Base-by-base conservation (phyloP, 2,113 vertebrate genomes). In the Ageneiosus marmoratus region DNA sequence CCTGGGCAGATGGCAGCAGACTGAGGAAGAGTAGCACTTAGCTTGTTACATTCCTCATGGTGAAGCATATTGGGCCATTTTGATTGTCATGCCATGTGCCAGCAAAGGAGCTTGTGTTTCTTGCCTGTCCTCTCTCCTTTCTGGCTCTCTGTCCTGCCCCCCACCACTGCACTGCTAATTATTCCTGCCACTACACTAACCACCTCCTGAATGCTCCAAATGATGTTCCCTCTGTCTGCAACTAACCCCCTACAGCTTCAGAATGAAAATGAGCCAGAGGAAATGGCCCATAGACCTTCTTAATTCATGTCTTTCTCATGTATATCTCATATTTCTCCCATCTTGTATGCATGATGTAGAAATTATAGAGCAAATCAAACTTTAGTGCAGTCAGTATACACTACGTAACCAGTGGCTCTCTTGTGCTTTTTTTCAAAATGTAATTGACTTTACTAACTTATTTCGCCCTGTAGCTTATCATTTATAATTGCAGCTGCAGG, bases 201-300 rank as follows among this genome's bases (percentile, higher is more conserved):
- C 81, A 86, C 85, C 87, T 88, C 86, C 81, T 91, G 88, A 93
- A 91, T 88, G 91, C 88, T 86, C 88, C 83, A 80, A 84, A 81
- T 84, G 84, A 87, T 82, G 48, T 77, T 69, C 82, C 55, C 83
- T 88, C 87, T 86, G 84, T 90, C 90, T 93, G 92, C 89, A 93
- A 81, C 91, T 90, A 85, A 84, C 84, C 84, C 89, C 86, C 88
- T 89, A 95, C 94, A 88, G 83, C 90, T 88, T 51, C 87, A 79
- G 93, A 91, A 94, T 94, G 89, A 93, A 89, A 94, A 94, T 91
- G 89, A 93, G 89, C 86, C 77, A 85, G 37, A 51, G 51, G 51
- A 84, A 80, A 80, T 62, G n/a, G 58, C 18, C 48, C 53, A 46
- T 62, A 60, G 62, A 51, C 60, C 63, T 22, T 46, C 12, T 75